Percentiles rank a stretch among this genome's conserved stretches.
phyloP scores from a whole-genome alignment of 2,888 invertebrate species.

The Sphecodes monilicornis region DNA sequence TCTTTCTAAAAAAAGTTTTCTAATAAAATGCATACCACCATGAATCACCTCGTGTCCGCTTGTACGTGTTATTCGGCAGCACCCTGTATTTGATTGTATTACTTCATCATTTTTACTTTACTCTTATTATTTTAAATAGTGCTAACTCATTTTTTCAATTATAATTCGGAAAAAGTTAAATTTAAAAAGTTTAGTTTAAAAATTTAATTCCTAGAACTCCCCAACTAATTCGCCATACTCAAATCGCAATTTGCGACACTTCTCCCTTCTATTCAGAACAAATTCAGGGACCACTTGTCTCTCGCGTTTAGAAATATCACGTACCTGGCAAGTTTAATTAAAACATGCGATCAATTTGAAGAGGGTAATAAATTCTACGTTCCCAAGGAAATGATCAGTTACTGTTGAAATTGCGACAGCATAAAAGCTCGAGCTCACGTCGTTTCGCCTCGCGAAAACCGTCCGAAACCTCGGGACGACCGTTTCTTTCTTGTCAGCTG shows the following conservation, averaged over 20 bases:
- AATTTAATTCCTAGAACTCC: neutral
- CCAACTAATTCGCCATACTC: neutral
- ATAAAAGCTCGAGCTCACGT: neutral
- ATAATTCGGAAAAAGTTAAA: no score
- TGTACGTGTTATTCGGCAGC: no score
- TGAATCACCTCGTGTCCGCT: no score
- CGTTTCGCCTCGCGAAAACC: neutral
- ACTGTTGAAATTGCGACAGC: neutral
- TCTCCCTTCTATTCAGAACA: neutral
- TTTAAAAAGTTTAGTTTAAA: no score
- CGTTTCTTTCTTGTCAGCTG: slow-evolving; percentile 7
- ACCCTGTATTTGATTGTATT: no score
- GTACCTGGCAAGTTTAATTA: slow-evolving; percentile 5
- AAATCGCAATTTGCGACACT: neutral
- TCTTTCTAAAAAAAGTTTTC: no score
- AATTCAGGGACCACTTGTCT: neutral
- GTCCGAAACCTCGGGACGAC: neutral
- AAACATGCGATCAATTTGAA: slow-evolving; percentile 13
- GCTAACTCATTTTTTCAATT: no score
- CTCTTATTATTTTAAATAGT: no score
- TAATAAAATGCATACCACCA: no score
- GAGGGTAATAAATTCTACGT: neutral
- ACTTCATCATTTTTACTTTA: no score
- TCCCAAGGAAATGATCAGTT: neutral
- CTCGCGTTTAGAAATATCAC: neutral